Conservation (phyloP, 2,797 vertebrate genomes). For the Kryptopterus vitreolus region DNA sequence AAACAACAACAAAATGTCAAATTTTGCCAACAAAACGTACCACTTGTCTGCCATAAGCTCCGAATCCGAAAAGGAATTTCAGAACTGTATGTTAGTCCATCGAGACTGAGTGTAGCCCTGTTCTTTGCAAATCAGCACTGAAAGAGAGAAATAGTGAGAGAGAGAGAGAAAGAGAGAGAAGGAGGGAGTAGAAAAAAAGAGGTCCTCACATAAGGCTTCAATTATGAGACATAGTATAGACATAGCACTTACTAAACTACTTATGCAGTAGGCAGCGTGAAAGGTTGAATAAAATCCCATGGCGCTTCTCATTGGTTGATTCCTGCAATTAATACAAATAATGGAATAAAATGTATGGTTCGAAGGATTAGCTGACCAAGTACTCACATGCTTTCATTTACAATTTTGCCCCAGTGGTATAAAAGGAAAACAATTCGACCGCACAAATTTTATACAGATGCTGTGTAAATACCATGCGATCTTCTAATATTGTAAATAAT, state of each 20-base stretch:
- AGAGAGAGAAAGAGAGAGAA: conserved; percentile 46
- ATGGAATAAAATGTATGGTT: background rate
- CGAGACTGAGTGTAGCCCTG: conserved; percentile 1
- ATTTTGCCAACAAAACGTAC: background rate
- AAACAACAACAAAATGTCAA: background rate
- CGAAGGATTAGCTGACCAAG: background rate
- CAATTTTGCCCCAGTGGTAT: background rate
- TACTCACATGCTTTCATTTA: background rate
- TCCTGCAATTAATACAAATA: background rate
- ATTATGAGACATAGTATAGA: conserved; percentile 76
- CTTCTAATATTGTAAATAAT: background rate
- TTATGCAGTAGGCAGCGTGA: background rate
- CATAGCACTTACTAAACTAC: conserved; percentile 63
- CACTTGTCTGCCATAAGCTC: conserved; percentile 23
- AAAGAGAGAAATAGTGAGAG: conserved; percentile 23
- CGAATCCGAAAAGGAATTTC: conserved; percentile 17
- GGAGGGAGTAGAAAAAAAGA: conserved; percentile 63
- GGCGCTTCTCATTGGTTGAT: background rate
- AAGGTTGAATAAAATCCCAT: conserved; percentile 1
- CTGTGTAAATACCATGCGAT: background rate
- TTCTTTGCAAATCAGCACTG: conserved; percentile 16
- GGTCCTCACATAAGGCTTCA: conserved; percentile 91
- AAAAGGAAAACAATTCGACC: background rate
- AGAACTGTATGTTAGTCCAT: conserved; percentile 28
- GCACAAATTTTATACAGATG: background rate